Percentiles rank a stretch among this genome's conserved stretches.
phyloP scores from a whole-genome alignment of 2,113 vertebrate genomes.

The Triplophysa dalaica region DNA sequence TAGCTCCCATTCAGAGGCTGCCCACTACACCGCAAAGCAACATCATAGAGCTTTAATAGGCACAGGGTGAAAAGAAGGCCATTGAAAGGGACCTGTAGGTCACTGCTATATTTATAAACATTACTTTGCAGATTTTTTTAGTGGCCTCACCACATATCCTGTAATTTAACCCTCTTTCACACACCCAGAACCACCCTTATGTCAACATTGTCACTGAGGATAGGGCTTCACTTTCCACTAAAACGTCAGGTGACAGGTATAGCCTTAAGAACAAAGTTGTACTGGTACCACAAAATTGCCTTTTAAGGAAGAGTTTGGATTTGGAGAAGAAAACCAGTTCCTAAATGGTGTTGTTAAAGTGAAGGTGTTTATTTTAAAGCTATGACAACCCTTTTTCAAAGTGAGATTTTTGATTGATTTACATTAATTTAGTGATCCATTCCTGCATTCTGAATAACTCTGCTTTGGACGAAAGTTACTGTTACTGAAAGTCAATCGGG shows the following conservation, averaged over 20 bases:
- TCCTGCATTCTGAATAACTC: too few species aligned
- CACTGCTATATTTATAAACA: conserved; percentile 70
- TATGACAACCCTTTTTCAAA: too few species aligned
- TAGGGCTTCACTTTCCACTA: conserved; percentile 25
- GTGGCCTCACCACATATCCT: conserved; percentile 67
- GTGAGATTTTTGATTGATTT: too few species aligned
- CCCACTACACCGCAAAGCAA: conserved; percentile 46
- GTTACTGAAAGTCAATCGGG: too few species aligned
- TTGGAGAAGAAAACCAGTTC: neutral
- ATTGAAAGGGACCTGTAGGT: conserved; percentile 61
- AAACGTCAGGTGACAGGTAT: conserved; percentile 29
- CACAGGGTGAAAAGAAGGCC: conserved; percentile 56
- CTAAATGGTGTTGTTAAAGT: neutral
- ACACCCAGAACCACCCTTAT: conserved; percentile 44
- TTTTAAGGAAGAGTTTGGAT: neutral
- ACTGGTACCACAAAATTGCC: neutral
- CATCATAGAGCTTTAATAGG: conserved; percentile 51
- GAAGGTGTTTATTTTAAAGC: neutral
- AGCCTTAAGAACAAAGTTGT: neutral
- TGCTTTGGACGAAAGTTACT: too few species aligned
- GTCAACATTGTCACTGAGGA: conserved; percentile 38
- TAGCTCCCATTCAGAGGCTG: conserved; percentile 52
- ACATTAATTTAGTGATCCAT: too few species aligned
- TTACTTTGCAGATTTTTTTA: conserved; percentile 66
- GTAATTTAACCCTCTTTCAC: conserved; percentile 59